A percentile compares a stretch with the other conserved stretches of the same genome.
Conservation (phyloP, 2,797 vertebrate species). For the Rhinogobio ventralis region DNA sequence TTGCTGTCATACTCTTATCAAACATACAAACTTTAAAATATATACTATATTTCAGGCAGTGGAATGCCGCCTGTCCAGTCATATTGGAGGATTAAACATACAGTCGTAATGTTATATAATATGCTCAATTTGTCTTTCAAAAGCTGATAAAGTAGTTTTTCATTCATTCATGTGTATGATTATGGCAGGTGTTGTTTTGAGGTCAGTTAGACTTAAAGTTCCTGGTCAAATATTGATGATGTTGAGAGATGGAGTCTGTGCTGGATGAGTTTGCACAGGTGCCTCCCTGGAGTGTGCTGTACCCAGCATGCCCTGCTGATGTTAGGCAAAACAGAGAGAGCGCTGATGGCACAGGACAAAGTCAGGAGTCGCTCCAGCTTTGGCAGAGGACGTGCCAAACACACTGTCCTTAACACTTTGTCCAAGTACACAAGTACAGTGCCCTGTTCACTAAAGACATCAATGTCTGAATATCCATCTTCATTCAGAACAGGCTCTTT, state of each 20-base stretch:
- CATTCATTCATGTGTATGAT: background rate
- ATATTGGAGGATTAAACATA: background rate
- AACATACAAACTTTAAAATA: background rate
- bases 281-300: conserved; percentile 52
- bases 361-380: background rate
- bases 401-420: conserved; percentile 14
- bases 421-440: conserved; percentile 6
- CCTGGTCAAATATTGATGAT: conserved; percentile 31
- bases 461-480: background rate
- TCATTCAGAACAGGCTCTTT: background rate
- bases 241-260: conserved; percentile 24
- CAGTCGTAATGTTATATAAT: background rate
- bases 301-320: conserved; percentile 55
- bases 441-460: background rate
- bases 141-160: background rate
- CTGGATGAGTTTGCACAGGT: conserved; percentile 52
- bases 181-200: conserved; percentile 35
- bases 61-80: background rate
- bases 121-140: background rate
- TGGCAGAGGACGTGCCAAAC: background rate
- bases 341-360: conserved; percentile 40
- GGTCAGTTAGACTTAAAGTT: conserved; percentile 40
- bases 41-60: background rate
- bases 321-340: conserved; percentile 52
- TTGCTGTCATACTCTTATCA: background rate